Evolutionary conservation across 1,140 invertebrate genomes (phyloP), one percentile per base, ranked within the genome.

Genomic region (Drosophila cardini): DNA sequence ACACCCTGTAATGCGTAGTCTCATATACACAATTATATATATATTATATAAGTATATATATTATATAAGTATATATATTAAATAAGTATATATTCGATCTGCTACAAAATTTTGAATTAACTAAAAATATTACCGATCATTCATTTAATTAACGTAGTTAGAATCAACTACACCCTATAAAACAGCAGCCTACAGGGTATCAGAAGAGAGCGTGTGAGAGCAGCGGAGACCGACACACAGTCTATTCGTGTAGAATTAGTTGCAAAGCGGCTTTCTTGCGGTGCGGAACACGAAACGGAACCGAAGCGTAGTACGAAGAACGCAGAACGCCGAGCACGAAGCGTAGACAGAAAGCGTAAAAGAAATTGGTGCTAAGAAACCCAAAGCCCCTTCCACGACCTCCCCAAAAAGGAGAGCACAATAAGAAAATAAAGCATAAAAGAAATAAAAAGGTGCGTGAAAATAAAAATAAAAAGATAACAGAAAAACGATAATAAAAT

Each of bases 201-300:
- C 2, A 11, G 45, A 69, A 76, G 72, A 78, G 61, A 74, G 69
- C 62, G 34, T 18, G 32, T 38, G 67, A 62, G 61, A 65, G 48
- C 46, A 9, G 60, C 38, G 40, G 43, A 70, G 52, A 53, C 57
- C 57, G 63, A 60, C 45, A 36, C 46, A 40, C n/a, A 43, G 77
- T 74, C 72, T 73, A 58, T 45, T 45, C 16, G 58, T 76, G 83
- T 76, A 86, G 83, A 86, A 86, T 86, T 83, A 86, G 83, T 86
- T 83, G 83, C 64, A 68, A 73, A 89, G 84, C 83, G 83, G 84
- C 83, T 86, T 86, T 87, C 79, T 86, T 79, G 72, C 69, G 72
- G 62, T 53, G 62, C 77, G 62, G 61, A 63, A 53, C 57, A 83
- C 65, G 21, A 26, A 68, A 65, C 69, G 74, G 61, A 26, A 57